Evolutionary conservation across 2,888 invertebrate species (phyloP).

Genomic region (Phoenoteleia sp.): DNA sequence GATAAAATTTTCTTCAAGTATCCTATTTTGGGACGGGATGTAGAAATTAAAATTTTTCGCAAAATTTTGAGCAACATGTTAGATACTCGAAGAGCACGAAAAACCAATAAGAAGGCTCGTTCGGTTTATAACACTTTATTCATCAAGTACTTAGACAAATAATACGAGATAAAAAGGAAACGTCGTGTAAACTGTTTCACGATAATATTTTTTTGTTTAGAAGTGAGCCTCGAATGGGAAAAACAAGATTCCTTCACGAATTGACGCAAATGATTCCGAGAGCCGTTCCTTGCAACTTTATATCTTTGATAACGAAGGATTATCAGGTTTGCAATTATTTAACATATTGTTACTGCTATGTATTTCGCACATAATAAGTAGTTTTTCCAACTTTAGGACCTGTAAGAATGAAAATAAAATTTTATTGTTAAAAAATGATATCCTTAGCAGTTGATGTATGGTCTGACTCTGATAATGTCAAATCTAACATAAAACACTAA

Average conservation of each 20-base stretch:
- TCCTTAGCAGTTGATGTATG: too few species aligned
- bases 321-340: conserved; percentile 80
- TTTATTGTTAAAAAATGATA: too few species aligned
- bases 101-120: conserved; percentile 32
- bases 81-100: conserved; percentile 50
- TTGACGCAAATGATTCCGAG: conserved; percentile 87
- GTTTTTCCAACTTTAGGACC: too few species aligned
- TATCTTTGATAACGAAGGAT: conserved; percentile 84
- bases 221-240: conserved; percentile 89
- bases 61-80: conserved; percentile 74
- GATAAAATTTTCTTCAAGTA: conserved; percentile 80
- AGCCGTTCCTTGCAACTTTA: conserved; percentile 83
- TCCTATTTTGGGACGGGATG: conserved; percentile 88
- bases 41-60: conserved; percentile 83
- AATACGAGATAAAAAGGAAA: too few species aligned
- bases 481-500: too few species aligned
- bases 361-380: too few species aligned
- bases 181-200: too few species aligned
- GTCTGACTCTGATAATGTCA: too few species aligned
- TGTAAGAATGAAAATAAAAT: too few species aligned
- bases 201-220: conserved; percentile 77
- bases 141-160: conserved; percentile 76
- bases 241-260: conserved; percentile 89
- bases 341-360: too few species aligned
- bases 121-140: conserved; percentile 77